A percentile compares a stretch with the other conserved stretches of the same genome.
phyloP scores from a whole-genome alignment of 2,797 vertebrate species.

The Ceryle rudis region DNA sequence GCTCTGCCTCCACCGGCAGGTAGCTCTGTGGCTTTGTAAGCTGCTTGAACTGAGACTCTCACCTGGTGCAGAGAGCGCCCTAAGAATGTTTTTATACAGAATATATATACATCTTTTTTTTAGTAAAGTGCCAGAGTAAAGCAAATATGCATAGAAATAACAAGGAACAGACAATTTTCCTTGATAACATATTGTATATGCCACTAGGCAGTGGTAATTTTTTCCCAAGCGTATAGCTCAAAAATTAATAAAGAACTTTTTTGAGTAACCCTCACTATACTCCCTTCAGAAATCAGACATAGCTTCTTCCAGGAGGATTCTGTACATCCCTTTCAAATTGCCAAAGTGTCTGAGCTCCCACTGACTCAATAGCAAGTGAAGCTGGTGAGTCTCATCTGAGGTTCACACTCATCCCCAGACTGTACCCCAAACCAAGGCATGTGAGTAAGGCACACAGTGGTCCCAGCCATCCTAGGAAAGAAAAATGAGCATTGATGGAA shows the following conservation, averaged over 20 bases:
- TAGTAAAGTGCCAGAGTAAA: neutral
- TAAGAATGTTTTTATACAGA: neutral
- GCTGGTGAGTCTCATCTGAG: neutral
- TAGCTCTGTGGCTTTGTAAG: neutral
- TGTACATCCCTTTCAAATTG: neutral
- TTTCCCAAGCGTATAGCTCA: neutral
- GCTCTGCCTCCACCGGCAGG: neutral
- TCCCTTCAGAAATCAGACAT: neutral
- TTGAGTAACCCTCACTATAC: neutral
- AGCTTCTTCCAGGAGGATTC: neutral
- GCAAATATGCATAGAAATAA: neutral
- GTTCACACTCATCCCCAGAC: neutral
- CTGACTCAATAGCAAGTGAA: neutral
- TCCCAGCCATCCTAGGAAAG: accelerated
- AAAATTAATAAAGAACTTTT: neutral
- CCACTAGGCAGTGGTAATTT: neutral
- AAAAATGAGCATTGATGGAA: neutral
- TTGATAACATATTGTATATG: neutral
- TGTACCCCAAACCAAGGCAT: neutral
- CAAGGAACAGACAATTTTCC: neutral
- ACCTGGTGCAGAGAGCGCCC: neutral
- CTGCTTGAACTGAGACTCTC: neutral
- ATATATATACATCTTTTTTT: no score
- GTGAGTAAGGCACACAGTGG: neutral
- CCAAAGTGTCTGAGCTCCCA: neutral